Conservation (phyloP, 2,888 invertebrate genomes). For the Heliconius hortense region DNA sequence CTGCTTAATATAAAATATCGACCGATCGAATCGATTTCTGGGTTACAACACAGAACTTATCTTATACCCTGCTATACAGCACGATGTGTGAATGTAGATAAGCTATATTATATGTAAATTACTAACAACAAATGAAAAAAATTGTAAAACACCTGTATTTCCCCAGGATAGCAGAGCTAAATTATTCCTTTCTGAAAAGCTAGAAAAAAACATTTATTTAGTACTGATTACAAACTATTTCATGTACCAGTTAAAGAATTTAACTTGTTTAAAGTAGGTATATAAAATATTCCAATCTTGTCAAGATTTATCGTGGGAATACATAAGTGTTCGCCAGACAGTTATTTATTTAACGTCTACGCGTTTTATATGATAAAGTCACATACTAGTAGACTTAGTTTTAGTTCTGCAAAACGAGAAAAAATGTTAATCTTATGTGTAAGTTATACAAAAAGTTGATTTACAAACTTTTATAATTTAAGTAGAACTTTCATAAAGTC, state of each 20-base stretch:
- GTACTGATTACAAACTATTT: background rate
- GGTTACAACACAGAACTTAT: too few relatives aligned
- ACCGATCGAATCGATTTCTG: too few relatives aligned
- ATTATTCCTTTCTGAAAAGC: background rate
- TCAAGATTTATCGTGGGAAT: conserved; percentile 32
- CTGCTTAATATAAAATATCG: too few relatives aligned
- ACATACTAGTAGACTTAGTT: background rate
- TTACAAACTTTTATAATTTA: too few relatives aligned
- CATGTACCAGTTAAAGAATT: background rate
- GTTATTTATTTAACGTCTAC: conserved; percentile 29
- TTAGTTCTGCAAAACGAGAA: background rate
- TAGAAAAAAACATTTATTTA: background rate
- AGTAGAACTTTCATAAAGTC: too few relatives aligned
- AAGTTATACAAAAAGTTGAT: too few relatives aligned
- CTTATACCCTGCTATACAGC: too few relatives aligned
- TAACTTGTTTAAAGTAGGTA: conserved; percentile 13
- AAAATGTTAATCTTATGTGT: background rate
- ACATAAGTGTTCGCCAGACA: conserved; percentile 25
- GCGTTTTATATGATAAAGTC: conserved; percentile 21
- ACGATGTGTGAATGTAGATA: too few relatives aligned
- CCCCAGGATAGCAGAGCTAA: too few relatives aligned
- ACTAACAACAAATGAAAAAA: too few relatives aligned
- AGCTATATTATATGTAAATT: too few relatives aligned
- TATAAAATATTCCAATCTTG: conserved; percentile 27
- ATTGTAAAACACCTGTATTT: too few relatives aligned